Percentiles rank a stretch among this genome's conserved stretches.
These are phyloP conservation scores for Anabacerthia variegaticeps DNA, from an alignment of 2,797 vertebrate genomes.

Conservation along the genomic window DNA sequence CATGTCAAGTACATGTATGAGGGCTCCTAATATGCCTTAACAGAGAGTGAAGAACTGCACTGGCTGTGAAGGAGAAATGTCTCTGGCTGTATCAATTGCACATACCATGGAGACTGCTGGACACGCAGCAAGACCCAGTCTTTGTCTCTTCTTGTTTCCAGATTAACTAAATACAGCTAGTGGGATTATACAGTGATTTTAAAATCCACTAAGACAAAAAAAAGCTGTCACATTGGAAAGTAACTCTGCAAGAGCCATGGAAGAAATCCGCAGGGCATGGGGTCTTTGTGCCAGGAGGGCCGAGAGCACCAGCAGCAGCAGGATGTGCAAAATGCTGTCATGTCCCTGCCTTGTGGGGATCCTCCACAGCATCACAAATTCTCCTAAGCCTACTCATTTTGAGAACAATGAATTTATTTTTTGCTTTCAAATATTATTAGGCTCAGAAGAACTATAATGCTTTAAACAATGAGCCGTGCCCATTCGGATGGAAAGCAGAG, in stretches of 20 bases:
- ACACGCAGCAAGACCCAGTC: neutral
- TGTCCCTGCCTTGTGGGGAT: neutral
- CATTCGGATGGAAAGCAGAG: neutral
- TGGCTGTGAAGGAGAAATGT: neutral
- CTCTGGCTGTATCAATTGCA: neutral
- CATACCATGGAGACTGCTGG: neutral
- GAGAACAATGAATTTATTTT: conserved; percentile 2
- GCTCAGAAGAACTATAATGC: neutral
- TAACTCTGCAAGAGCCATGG: neutral
- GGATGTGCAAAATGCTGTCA: rapidly evolving
- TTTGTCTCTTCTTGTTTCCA: neutral
- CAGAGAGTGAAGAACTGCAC: neutral
- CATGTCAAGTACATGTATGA: neutral
- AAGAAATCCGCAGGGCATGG: neutral
- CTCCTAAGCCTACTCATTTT: neutral
- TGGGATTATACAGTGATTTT: neutral
- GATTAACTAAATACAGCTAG: neutral
- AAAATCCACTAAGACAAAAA: neutral
- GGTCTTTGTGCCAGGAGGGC: neutral
- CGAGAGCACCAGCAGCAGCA: neutral
- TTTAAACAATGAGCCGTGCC: neutral
- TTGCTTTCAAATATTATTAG: neutral
- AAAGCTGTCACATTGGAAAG: neutral
- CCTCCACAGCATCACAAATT: neutral
- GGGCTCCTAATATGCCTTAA: neutral